These are phyloP conservation scores for Amblyopsis hoosieri DNA, from an alignment of 2,797 vertebrate genomes.

Conservation along the genomic window DNA sequence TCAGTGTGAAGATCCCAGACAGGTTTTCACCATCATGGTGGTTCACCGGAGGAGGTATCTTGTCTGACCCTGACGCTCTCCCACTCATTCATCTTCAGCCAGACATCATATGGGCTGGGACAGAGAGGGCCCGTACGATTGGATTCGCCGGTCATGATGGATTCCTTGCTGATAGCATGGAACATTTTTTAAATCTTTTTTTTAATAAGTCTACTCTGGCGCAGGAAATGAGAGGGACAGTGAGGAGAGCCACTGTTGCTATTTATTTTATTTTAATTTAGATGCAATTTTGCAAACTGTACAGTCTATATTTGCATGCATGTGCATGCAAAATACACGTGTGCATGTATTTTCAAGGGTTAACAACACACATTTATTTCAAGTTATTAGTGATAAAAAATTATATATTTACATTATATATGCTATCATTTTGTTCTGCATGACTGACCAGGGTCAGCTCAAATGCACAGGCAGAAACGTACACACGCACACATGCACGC, in stretches of 20 bases:
- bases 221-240: conserved; percentile 5
- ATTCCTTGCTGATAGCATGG: conserved; percentile 31
- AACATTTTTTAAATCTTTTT: conserved; percentile 3
- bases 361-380: no score
- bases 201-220: not conserved
- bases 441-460: not conserved
- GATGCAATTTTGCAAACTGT: conserved; percentile 5
- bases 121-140: conserved; percentile 60
- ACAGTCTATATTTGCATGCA: no score
- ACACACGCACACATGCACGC: conserved; percentile 1
- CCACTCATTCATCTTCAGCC: conserved; percentile 68
- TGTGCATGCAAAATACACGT: not conserved
- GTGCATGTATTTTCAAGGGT: no score
- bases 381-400: not conserved
- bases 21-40: conserved; percentile 48
- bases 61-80: conserved; percentile 53
- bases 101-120: conserved; percentile 64
- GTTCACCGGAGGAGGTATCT: conserved; percentile 47
- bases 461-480: conserved; percentile 4
- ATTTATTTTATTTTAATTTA: not conserved
- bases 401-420: not conserved
- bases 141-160: conserved; percentile 60
- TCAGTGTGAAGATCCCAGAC: conserved; percentile 49
- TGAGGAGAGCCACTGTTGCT: not conserved
- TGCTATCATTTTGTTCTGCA: conserved; percentile 23